These are phyloP conservation scores for Darevskia mixta DNA, from an alignment of 2,797 vertebrate genomes.

Conservation along the genomic window DNA sequence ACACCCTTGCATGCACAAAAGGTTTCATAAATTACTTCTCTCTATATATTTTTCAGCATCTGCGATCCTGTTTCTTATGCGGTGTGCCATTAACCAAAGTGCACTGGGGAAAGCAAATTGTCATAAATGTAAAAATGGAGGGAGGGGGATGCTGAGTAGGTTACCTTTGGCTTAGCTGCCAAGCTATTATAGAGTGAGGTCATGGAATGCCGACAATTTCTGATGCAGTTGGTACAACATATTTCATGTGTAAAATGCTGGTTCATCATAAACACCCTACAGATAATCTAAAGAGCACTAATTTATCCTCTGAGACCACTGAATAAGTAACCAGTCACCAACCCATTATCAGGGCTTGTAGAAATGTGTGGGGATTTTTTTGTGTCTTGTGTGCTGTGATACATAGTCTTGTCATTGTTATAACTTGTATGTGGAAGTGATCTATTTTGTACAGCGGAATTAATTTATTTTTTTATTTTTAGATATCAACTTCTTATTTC, in stretches of 20 bases:
- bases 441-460: slow-evolving; percentile 94
- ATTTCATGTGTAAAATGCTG: slow-evolving; percentile 62
- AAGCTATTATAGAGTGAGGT: slow-evolving; percentile 62
- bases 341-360: slow-evolving; percentile 85
- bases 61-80: slow-evolving; percentile 51
- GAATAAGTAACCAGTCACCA: slow-evolving; percentile 81
- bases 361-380: slow-evolving; percentile 79
- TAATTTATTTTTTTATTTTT: slow-evolving; percentile 96
- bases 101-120: slow-evolving; percentile 53
- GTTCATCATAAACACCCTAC: slow-evolving; percentile 67
- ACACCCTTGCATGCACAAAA: slow-evolving; percentile 40
- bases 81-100: slow-evolving; percentile 54
- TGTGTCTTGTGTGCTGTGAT: slow-evolving; percentile 80
- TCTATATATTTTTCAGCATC: slow-evolving; percentile 44
- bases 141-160: slow-evolving; percentile 50
- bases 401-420: slow-evolving; percentile 90
- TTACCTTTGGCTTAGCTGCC: slow-evolving; percentile 72
- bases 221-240: slow-evolving; percentile 64
- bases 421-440: slow-evolving; percentile 82
- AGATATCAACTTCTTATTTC: background rate
- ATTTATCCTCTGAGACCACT: slow-evolving; percentile 92
- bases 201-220: slow-evolving; percentile 67
- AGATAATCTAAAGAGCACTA: slow-evolving; percentile 86
- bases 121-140: slow-evolving; percentile 57
- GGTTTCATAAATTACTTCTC: slow-evolving; percentile 41